phyloP scores from a whole-genome alignment of 2,113 vertebrate genomes.

The Corynorhinus townsendii region DNA sequence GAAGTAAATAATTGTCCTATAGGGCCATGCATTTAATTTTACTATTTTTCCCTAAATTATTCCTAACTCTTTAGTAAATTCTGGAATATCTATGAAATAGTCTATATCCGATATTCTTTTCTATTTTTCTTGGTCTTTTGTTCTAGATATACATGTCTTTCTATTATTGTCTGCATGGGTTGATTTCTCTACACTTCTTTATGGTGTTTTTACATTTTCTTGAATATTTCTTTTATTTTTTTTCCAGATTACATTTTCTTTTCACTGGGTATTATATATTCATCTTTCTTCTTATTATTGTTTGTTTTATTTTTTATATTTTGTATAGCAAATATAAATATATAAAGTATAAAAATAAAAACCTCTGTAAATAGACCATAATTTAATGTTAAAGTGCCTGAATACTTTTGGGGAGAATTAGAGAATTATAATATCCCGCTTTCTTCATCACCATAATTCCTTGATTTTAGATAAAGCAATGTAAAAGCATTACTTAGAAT shows the following conservation, averaged over 20 bases:
- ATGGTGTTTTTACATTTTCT: neutral
- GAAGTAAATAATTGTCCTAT: neutral
- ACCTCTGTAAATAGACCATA: neutral
- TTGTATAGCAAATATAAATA: neutral
- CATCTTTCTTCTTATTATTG: neutral
- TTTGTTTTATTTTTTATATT: neutral
- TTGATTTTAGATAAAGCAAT: neutral
- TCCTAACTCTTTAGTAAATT: neutral
- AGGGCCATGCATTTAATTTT: neutral
- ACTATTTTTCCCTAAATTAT: neutral
- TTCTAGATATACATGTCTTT: neutral
- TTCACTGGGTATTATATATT: neutral
- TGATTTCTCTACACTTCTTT: neutral
- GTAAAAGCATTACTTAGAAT: neutral
- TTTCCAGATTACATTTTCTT: neutral
- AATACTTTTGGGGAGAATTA: neutral
- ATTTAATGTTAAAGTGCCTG: neutral
- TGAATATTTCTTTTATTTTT: neutral
- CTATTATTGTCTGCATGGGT: neutral
- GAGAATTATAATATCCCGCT: neutral
- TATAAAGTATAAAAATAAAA: neutral
- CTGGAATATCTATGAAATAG: neutral
- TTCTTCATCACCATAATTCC: neutral
- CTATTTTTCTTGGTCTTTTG: neutral
- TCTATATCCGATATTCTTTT: neutral